Conservation (phyloP, 1,140 invertebrate genomes). For the Ptiloglossa arizonensis region DNA sequence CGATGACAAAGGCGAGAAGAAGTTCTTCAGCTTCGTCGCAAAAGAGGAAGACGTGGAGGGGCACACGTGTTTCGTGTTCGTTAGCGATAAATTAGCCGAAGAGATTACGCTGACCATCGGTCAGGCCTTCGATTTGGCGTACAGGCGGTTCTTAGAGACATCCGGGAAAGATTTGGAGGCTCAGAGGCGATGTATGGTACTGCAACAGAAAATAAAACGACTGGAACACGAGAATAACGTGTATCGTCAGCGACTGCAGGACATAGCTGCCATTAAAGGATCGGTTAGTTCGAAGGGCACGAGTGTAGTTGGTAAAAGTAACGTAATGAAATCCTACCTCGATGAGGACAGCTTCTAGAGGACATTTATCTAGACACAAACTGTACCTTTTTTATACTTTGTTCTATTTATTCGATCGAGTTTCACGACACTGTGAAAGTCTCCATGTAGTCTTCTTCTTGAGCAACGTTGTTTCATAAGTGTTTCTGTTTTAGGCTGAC, state of each 20-base stretch:
- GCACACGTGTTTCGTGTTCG: constrained; percentile 98
- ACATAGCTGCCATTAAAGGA: constrained; percentile 82
- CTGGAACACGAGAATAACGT: constrained; percentile 88
- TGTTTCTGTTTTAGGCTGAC: constrained; percentile 74
- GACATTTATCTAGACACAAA: too few species aligned
- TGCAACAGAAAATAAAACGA: constrained; percentile 88
- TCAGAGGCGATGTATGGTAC: constrained; percentile 86
- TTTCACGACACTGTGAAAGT: too few species aligned
- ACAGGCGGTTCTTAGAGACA: constrained; percentile 91
- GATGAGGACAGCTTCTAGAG: too few species aligned
- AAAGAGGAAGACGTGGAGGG: constrained; percentile 92
- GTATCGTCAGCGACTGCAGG: constrained; percentile 86
- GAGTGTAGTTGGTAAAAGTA: neutral
- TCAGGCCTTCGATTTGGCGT: constrained; percentile 98
- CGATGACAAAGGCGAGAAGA: constrained; percentile 98
- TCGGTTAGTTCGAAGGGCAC: constrained; percentile 66
- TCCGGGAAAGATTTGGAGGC: constrained; percentile 89
- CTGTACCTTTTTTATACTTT: too few species aligned
- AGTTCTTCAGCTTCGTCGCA: constrained; percentile 98
- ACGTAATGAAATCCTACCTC: too few species aligned
- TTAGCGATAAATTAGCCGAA: constrained; percentile 97
- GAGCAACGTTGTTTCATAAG: neutral
- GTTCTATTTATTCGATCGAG: too few species aligned
- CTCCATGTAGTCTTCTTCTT: too few species aligned
- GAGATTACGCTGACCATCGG: constrained; percentile 98